Conservation (phyloP, 2,888 invertebrate genomes). For the Dorcus hopei region DNA sequence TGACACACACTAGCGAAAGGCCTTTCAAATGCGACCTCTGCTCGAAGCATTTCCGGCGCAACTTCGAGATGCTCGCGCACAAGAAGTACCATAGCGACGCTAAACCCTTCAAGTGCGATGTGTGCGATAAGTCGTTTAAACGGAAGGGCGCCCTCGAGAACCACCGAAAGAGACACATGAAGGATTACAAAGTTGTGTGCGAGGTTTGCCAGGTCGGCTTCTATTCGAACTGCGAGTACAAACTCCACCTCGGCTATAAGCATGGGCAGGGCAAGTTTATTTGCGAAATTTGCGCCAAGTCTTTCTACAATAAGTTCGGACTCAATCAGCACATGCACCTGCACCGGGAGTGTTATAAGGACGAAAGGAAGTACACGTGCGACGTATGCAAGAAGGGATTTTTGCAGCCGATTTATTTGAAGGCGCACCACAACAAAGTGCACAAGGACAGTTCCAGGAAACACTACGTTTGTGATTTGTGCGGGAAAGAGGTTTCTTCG, state of each 20-base stretch:
- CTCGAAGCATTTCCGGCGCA: background rate
- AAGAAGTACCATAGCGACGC: background rate
- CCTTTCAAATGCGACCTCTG: background rate
- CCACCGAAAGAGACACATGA: background rate
- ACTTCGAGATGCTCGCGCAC: background rate
- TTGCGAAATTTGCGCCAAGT: background rate
- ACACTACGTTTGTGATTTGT: slow-evolving; percentile 9
- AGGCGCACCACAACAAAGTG: background rate
- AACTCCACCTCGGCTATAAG: background rate
- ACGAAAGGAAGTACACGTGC: background rate
- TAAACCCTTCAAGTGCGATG: background rate
- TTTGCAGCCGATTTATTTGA: background rate
- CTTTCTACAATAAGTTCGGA: background rate
- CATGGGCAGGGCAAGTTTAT: background rate
- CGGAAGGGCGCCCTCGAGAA: background rate
- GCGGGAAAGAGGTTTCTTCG: background rate
- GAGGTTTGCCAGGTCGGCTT: background rate
- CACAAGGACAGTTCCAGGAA: background rate
- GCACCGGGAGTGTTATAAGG: background rate
- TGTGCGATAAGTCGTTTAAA: background rate
- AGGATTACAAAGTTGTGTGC: background rate
- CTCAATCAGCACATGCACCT: background rate
- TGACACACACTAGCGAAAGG: background rate
- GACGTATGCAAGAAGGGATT: slow-evolving; percentile 6
- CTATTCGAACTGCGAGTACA: background rate